A percentile compares a stretch with the other conserved stretches of the same genome.
These are phyloP conservation scores for Ovis aries DNA, from an alignment of 2,113 vertebrate species.

Conservation along the genomic window DNA sequence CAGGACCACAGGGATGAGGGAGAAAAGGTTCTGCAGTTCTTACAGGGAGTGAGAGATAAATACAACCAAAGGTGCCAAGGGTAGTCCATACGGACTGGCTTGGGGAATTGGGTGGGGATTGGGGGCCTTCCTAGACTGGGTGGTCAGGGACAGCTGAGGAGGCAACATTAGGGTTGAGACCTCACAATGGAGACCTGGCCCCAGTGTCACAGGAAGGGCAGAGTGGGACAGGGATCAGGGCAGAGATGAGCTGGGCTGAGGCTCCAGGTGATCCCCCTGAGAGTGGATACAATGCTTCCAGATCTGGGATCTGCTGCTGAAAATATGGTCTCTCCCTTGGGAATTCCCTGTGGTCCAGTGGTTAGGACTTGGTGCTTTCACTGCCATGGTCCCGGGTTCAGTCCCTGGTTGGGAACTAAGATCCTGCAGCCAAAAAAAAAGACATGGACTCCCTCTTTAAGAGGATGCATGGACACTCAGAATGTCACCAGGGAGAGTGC, in stretches of 20 bases:
- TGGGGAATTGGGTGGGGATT: neutral
- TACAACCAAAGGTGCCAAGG: neutral
- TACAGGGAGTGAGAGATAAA: neutral
- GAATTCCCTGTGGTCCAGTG: neutral
- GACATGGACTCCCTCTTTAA: neutral
- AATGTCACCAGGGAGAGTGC: neutral
- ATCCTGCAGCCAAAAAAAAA: neutral
- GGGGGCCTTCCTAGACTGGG: neutral
- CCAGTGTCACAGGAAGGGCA: neutral
- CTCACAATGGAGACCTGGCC: neutral
- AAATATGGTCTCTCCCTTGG: neutral
- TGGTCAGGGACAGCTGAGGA: neutral
- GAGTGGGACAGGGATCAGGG: neutral
- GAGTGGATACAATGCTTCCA: neutral
- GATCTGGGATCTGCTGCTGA: neutral
- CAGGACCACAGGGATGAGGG: neutral
- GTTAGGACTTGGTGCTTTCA: neutral
- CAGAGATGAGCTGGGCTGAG: neutral
- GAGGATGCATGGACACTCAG: neutral
- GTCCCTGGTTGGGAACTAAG: neutral
- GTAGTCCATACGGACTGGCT: neutral
- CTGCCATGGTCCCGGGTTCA: neutral
- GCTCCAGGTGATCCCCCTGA: too few species aligned
- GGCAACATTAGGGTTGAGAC: neutral
- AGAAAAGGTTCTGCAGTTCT: neutral